Percentiles rank a stretch among this genome's conserved stretches.
Conservation (phyloP, 2,888 invertebrate species). For the Eurytoma adleriae region DNA sequence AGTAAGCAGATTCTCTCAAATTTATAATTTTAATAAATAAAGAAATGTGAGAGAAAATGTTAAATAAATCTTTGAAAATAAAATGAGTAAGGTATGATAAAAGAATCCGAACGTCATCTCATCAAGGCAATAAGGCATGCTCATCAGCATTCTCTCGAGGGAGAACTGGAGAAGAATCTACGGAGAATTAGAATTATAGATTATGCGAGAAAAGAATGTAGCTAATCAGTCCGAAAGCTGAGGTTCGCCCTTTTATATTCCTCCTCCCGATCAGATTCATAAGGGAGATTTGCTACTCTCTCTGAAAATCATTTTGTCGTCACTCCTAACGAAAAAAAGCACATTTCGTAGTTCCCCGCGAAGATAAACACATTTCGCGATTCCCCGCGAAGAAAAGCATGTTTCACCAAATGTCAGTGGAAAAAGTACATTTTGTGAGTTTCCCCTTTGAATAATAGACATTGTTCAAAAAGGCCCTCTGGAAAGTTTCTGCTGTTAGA, state of each 20-base stretch:
- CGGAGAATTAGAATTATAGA: conserved; percentile 38
- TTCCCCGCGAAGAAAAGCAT: no score
- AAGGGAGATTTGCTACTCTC: conserved; percentile 42
- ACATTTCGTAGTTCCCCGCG: no score
- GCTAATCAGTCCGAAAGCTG: conserved; percentile 50
- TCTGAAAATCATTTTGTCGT: conserved; percentile 42
- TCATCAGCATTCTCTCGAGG: conserved; percentile 22
- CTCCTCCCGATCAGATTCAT: conserved; percentile 30
- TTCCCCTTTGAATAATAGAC: no score
- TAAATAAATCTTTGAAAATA: conserved; percentile 25
- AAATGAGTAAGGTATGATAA: neutral
- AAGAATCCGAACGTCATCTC: conserved; percentile 19
- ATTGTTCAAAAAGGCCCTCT: no score
- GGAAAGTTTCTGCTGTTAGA: no score
- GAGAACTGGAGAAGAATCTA: neutral
- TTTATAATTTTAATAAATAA: neutral
- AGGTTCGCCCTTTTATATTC: conserved; percentile 29
- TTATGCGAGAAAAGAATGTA: conserved; percentile 47
- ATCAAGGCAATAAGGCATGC: neutral
- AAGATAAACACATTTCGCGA: no score
- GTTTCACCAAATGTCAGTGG: no score
- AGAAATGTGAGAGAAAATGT: neutral
- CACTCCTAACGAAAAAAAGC: no score
- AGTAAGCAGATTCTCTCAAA: no score
- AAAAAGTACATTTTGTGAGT: no score